A percentile compares a stretch with the other conserved stretches of the same genome.
Conservation (phyloP, 2,113 vertebrate species). For the Labeo rohita region DNA sequence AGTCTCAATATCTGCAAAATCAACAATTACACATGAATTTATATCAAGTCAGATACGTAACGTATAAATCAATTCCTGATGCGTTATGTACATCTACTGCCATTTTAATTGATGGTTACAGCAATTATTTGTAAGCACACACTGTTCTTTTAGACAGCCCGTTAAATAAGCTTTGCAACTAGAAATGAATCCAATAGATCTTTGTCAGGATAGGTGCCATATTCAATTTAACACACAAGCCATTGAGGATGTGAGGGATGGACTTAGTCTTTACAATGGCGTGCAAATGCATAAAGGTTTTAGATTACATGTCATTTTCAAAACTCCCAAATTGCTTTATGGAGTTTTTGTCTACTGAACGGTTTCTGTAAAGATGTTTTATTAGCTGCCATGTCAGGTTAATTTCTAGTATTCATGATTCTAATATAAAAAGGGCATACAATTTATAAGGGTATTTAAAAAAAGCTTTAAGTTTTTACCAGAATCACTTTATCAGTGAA, state of each 20-base stretch:
- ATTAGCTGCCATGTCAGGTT: background rate
- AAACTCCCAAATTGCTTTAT: background rate
- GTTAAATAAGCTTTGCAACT: background rate
- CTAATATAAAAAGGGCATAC: too few species aligned
- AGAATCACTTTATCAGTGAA: too few species aligned
- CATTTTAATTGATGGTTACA: background rate
- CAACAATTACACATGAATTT: background rate
- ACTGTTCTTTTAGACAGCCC: background rate
- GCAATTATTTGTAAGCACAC: background rate
- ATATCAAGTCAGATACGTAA: background rate
- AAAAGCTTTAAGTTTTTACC: too few species aligned
- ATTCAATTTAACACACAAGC: background rate
- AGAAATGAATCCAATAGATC: background rate
- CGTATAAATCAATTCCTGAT: background rate
- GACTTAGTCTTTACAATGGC: background rate
- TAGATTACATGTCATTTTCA: background rate
- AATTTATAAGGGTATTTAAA: too few species aligned
- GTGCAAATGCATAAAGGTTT: background rate
- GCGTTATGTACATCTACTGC: background rate
- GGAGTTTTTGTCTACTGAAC: background rate
- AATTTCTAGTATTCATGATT: background rate
- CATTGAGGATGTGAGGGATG: background rate
- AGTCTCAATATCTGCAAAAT: conserved; percentile 90
- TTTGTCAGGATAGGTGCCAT: background rate
- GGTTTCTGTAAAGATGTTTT: background rate